phyloP scores from a whole-genome alignment of 2,113 vertebrate genomes.

The Shinisaurus crocodilurus region DNA sequence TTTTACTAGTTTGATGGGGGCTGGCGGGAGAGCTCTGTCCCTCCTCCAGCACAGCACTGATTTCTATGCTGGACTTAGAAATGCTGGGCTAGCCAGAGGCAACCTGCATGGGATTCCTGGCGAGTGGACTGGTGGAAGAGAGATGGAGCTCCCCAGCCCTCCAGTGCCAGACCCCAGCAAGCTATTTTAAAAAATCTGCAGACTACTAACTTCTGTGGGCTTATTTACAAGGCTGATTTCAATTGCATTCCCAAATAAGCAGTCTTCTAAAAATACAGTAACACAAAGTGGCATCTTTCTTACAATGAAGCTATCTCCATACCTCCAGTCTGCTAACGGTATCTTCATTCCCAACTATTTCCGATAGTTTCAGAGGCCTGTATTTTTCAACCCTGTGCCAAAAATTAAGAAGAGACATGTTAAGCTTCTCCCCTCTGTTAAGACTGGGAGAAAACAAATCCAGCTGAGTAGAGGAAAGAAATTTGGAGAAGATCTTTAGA shows the following conservation, averaged over 20 bases:
- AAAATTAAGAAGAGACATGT: constrained; percentile 36
- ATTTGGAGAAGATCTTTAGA: neutral
- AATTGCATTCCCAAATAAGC: neutral
- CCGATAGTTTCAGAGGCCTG: constrained; percentile 86
- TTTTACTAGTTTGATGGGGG: no score
- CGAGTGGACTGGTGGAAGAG: no score
- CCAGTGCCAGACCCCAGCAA: no score
- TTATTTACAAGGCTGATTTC: no score
- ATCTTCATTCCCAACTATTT: constrained; percentile 95
- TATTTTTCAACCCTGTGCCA: constrained; percentile 94
- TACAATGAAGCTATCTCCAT: neutral
- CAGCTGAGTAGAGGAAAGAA: neutral
- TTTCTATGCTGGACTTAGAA: no score
- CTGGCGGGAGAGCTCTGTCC: no score
- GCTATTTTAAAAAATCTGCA: no score
- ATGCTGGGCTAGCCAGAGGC: no score
- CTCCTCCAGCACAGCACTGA: no score
- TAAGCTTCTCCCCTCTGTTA: neutral
- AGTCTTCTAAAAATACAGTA: neutral
- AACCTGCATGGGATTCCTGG: no score
- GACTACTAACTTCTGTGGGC: no score
- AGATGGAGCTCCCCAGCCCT: no score
- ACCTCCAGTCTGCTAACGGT: constrained; percentile 94
- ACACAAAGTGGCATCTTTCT: neutral
- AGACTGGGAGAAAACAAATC: neutral